Evolutionary conservation across 2,797 vertebrate genomes (phyloP).

Genomic region (Tragopan temminckii): DNA sequence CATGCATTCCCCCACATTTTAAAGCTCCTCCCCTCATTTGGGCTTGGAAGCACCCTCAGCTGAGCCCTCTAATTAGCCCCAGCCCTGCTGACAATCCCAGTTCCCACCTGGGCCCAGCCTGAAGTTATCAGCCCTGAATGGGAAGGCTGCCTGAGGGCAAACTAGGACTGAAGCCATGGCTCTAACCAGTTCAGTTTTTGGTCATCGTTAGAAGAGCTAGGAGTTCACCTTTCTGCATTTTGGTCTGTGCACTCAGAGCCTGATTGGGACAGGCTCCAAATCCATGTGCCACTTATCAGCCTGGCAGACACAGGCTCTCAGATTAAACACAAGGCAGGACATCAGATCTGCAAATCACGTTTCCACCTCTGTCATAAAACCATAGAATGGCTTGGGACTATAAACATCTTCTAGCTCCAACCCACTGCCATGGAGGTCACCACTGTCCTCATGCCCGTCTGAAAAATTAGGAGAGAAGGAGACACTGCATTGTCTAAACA

Average conservation of each 20-base stretch:
- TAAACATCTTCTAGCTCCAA: background rate
- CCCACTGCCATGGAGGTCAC: background rate
- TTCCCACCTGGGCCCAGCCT: background rate
- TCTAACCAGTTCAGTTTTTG: background rate
- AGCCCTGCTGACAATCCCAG: background rate
- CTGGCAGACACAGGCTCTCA: background rate
- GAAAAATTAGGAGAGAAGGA: background rate
- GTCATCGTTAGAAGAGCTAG: background rate
- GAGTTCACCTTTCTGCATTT: background rate
- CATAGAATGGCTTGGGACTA: background rate
- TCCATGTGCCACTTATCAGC: background rate
- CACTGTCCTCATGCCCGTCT: background rate
- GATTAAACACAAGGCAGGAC: background rate
- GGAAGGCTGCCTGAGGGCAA: background rate
- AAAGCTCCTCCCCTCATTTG: background rate
- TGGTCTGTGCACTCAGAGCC: background rate
- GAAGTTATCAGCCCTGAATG: background rate
- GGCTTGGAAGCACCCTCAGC: background rate
- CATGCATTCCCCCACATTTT: fast-evolving
- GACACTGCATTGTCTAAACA: background rate
- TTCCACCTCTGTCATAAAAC: background rate
- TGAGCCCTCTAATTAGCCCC: background rate
- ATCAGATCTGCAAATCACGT: background rate
- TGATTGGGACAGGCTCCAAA: background rate
- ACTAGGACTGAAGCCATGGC: background rate